These are phyloP conservation scores for Seira sanloemensis DNA, from an alignment of 2,888 invertebrate species.

Conservation along the genomic window DNA sequence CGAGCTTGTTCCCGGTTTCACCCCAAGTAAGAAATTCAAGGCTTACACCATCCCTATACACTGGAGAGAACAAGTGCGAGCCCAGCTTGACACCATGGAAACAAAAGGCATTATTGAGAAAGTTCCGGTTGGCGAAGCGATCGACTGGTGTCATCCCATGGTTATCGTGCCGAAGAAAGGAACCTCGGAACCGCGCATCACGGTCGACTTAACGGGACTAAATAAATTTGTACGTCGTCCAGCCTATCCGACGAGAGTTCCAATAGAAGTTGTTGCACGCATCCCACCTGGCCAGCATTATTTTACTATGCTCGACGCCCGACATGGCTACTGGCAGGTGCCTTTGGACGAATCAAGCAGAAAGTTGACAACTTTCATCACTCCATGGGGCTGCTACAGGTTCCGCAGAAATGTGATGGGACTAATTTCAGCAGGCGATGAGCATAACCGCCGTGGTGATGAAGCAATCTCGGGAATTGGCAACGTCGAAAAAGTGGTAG, in stretches of 20 bases:
- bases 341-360: slow-evolving; percentile 11
- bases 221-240: background rate
- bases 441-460: slow-evolving; percentile 30
- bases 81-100: slow-evolving; percentile 23
- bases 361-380: slow-evolving; percentile 27
- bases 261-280: slow-evolving; percentile 17
- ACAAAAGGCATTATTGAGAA: slow-evolving; percentile 17
- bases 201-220: background rate
- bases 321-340: slow-evolving; percentile 41
- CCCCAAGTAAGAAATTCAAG: background rate
- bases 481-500: background rate
- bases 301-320: slow-evolving; percentile 27
- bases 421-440: slow-evolving; percentile 27
- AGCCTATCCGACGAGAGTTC: background rate
- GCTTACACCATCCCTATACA: slow-evolving; percentile 30
- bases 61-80: slow-evolving; percentile 26
- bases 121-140: slow-evolving; percentile 30
- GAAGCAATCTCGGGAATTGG: slow-evolving; percentile 6
- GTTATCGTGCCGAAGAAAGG: slow-evolving; percentile 27
- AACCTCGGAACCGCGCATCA: background rate
- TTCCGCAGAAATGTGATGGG: slow-evolving; percentile 33
- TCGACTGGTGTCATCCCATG: slow-evolving; percentile 51
- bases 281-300: slow-evolving; percentile 18
- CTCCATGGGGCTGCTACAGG: slow-evolving; percentile 22
- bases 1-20: slow-evolving; percentile 1